These are phyloP conservation scores for Silurus glanis DNA, from an alignment of 2,113 vertebrate genomes.

Conservation along the genomic window DNA sequence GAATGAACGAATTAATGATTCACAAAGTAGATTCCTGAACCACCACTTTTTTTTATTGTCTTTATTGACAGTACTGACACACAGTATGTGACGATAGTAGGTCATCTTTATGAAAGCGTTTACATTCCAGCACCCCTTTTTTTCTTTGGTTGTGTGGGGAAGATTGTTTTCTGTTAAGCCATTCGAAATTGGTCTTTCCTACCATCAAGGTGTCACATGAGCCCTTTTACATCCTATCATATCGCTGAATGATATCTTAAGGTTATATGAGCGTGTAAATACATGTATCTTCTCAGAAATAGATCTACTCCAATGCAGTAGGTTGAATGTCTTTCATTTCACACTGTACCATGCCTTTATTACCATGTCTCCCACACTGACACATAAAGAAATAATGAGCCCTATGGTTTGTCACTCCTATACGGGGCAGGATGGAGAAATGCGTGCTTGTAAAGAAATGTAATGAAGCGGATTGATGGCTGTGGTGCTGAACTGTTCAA, in stretches of 20 bases:
- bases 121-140: background rate
- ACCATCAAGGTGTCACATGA: background rate
- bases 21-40: no score
- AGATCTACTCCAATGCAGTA: background rate
- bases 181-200: background rate
- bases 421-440: conserved; percentile 33
- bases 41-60: no score
- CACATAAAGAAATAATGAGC: conserved; percentile 31
- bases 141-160: background rate
- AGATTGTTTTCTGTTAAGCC: background rate
- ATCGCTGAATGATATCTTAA: background rate
- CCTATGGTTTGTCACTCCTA: conserved; percentile 31
- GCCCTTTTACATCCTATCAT: background rate
- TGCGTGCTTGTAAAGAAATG: conserved; percentile 33
- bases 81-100: no score
- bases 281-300: conserved; percentile 6
- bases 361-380: conserved; percentile 28
- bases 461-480: conserved; percentile 48
- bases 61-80: no score
- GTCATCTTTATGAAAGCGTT: background rate
- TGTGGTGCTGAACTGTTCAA: conserved; percentile 35
- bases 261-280: conserved; percentile 4
- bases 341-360: conserved; percentile 23
- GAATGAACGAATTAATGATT: no score
- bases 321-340: conserved; percentile 48